Evolutionary conservation across 64 coral and sea anemone genomes (phyloP).

Genomic region (Porites australiensis): DNA sequence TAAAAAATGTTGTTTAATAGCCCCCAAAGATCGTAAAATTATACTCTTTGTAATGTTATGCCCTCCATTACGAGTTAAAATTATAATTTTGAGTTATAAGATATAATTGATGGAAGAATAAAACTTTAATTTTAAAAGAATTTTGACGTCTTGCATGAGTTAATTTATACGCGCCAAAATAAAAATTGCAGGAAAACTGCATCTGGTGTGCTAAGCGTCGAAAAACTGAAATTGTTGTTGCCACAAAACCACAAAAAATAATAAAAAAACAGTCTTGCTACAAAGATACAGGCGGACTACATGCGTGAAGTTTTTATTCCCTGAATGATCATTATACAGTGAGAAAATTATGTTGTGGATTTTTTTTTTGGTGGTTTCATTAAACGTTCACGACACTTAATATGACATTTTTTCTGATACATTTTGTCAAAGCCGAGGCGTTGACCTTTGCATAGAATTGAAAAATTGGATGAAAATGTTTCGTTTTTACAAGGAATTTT

Average conservation of each 20-base stretch:
- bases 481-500: not conserved
- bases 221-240: not conserved
- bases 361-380: not conserved
- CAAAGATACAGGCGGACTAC: conserved; percentile 15
- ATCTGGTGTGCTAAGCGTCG: conserved; percentile 32
- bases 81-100: not conserved
- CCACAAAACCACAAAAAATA: not conserved
- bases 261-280: not conserved
- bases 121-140: not conserved
- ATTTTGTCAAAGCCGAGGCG: not conserved
- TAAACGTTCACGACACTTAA: not conserved
- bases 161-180: conserved; percentile 13
- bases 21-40: not conserved
- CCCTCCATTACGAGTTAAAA: not conserved
- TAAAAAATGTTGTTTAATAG: not conserved
- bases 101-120: conserved; percentile 29
- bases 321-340: not conserved
- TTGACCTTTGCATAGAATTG: not conserved
- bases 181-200: not conserved
- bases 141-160: not conserved
- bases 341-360: not conserved
- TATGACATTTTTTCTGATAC: not conserved
- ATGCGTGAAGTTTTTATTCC: conserved; percentile 19
- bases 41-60: not conserved
- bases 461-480: conserved; percentile 2